Percentiles rank a stretch among this genome's conserved stretches.
Evolutionary conservation across 2,888 invertebrate species (phyloP).

Genomic region (Fabriciana adippe): DNA sequence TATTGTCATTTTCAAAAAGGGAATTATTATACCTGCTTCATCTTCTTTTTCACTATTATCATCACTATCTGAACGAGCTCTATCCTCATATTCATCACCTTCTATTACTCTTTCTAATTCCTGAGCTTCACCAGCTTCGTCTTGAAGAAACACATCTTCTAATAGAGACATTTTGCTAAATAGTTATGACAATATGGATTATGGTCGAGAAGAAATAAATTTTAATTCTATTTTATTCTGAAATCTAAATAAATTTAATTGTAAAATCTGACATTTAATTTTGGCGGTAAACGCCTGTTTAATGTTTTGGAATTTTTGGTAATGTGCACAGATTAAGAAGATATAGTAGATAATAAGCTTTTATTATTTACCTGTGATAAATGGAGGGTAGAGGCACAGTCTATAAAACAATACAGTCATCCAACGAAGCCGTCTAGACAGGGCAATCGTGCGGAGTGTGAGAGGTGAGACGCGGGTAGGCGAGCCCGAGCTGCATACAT

Average conservation of each 20-base stretch:
- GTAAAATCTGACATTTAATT: conserved; percentile 22
- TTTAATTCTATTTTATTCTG: not conserved
- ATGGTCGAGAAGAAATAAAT: too few species aligned
- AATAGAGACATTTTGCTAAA: conserved; percentile 62
- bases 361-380: too few species aligned
- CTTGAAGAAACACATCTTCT: conserved; percentile 72
- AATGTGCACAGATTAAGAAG: conserved; percentile 1
- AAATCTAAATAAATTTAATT: not conserved
- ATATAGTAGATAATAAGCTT: too few species aligned
- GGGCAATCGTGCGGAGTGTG: too few species aligned
- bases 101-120: conserved; percentile 74
- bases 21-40: conserved; percentile 64
- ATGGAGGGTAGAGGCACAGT: too few species aligned
- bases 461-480: too few species aligned
- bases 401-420: too few species aligned
- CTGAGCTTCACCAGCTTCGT: conserved; percentile 72
- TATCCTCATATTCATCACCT: conserved; percentile 75
- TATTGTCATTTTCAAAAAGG: not conserved
- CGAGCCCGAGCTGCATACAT: too few species aligned
- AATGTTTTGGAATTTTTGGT: not conserved
- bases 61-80: conserved; percentile 64
- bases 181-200: too few species aligned
- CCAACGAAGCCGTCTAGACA: too few species aligned
- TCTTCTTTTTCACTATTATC: conserved; percentile 69
- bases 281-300: conserved; percentile 20